Base-by-base conservation (phyloP, 2,113 vertebrate genomes). In the Himantopus leucocephalus region DNA sequence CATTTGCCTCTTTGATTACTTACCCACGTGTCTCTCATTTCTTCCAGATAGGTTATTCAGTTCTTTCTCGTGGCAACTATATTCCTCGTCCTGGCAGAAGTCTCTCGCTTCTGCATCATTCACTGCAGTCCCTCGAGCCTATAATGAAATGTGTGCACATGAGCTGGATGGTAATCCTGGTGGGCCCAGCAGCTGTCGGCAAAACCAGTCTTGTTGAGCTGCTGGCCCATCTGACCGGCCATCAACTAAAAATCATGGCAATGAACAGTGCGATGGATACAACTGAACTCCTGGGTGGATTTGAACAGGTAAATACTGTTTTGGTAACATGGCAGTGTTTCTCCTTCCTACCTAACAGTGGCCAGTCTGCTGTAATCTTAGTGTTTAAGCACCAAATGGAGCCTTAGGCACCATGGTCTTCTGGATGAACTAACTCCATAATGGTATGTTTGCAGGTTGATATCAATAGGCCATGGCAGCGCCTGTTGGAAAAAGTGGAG, bases 201-300 rank as follows among this genome's bases (percentile, higher is more conserved):
- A 99, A 99, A 98, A 99, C 99, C 76, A 99, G 99, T 93, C 97
- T 99, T 73, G 98, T 99, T 92, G 98, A 99, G 83, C 98, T 99
- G 22, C 96, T 99, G 86, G 98, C 99, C n/a, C 98, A 99, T 81
- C 98, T 99, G 90, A 99, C 99, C 0, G 99, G 99, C 43, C 99
- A 99, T 85, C 98, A 98, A 5, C 98, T 99, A 35, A 97, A 98
- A 93, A 98, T 99, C 75, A 99, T 99, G 99, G 98, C 99, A 23
- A 99, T 99, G 99, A 99, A 99, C 97, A 99, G 99, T 34, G 98
- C 99, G 2, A 99, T 99, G 99, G 99, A 99, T 92, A 99, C 99
- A 48, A 99, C 99, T 0, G 99, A 99, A 78, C 98, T 99, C 48
- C 98, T 99, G 70, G 99, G 99, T 24, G 99, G 99, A 90, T 99